Evolutionary conservation across 2,888 invertebrate species (phyloP).

Genomic region (Epicampocera succincta): DNA sequence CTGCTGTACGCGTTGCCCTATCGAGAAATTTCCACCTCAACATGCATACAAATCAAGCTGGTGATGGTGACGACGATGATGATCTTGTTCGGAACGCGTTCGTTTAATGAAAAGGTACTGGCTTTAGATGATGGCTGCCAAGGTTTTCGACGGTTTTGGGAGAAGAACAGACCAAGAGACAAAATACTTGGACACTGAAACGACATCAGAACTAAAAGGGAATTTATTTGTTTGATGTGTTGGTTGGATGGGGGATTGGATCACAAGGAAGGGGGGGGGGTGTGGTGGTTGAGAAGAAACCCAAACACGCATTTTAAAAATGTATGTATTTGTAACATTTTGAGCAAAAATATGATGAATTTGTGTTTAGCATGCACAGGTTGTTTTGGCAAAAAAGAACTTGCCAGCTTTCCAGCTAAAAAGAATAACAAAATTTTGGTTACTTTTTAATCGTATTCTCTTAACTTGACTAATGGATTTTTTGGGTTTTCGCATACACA

Average conservation of each 20-base stretch:
- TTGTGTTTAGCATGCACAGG: conserved; percentile 71
- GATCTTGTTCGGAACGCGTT: conserved; percentile 32
- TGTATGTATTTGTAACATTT: conserved; percentile 59
- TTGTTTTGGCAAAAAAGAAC: conserved; percentile 43
- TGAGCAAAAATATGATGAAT: conserved; percentile 71
- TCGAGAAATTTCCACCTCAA: conserved; percentile 53
- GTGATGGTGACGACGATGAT: conserved; percentile 34
- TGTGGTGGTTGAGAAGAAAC: too few relatives aligned
- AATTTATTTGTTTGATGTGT: conserved; percentile 54
- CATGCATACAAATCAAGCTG: conserved; percentile 38
- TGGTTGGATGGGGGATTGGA: too few relatives aligned
- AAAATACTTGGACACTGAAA: conserved; percentile 7
- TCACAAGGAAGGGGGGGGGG: too few relatives aligned
- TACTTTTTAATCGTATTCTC: conserved; percentile 11
- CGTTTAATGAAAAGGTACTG: conserved; percentile 46
- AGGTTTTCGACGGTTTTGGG: neutral
- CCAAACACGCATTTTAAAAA: conserved; percentile 51
- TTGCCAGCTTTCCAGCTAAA: conserved; percentile 27
- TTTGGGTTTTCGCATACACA: conserved; percentile 54
- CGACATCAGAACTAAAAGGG: conserved; percentile 43
- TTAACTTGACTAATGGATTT: conserved; percentile 62
- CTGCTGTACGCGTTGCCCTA: neutral
- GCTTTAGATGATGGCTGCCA: conserved; percentile 42
- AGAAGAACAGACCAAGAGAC: neutral
- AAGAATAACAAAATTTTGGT: conserved; percentile 31